phyloP scores from a whole-genome alignment of 2,113 vertebrate species.

The Corvus moneduloides region DNA sequence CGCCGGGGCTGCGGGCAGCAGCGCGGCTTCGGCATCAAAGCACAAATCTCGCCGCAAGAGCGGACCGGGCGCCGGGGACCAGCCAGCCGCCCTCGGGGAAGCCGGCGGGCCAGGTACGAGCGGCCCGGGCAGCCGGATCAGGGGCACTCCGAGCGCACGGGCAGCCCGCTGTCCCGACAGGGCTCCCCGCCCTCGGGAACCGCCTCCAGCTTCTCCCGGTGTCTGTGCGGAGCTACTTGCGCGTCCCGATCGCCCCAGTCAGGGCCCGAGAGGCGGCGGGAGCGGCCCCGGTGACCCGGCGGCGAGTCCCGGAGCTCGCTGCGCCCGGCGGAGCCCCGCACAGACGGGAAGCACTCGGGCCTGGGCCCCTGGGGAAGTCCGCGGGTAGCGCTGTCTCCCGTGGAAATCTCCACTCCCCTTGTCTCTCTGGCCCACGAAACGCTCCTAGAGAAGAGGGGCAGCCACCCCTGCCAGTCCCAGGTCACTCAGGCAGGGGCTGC shows the following conservation, averaged over 20 bases:
- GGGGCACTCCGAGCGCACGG: background rate
- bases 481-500: background rate
- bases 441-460: background rate
- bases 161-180: background rate
- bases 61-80: no score
- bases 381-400: background rate
- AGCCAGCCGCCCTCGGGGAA: background rate
- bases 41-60: background rate
- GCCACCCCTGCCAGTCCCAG: no score
- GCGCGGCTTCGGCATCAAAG: no score
- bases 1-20: background rate
- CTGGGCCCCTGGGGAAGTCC: background rate
- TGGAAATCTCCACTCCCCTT: background rate
- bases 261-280: background rate
- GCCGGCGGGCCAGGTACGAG: background rate
- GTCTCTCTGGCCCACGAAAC: background rate
- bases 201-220: background rate
- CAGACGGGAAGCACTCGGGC: background rate
- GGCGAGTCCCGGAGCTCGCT: background rate
- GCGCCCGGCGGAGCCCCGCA: background rate
- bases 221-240: background rate
- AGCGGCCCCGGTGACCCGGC: background rate
- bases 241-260: no score
- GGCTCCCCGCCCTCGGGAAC: background rate
- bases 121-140: background rate